phyloP scores from a whole-genome alignment of 2,888 invertebrate species.

The Monochamus alternatus region DNA sequence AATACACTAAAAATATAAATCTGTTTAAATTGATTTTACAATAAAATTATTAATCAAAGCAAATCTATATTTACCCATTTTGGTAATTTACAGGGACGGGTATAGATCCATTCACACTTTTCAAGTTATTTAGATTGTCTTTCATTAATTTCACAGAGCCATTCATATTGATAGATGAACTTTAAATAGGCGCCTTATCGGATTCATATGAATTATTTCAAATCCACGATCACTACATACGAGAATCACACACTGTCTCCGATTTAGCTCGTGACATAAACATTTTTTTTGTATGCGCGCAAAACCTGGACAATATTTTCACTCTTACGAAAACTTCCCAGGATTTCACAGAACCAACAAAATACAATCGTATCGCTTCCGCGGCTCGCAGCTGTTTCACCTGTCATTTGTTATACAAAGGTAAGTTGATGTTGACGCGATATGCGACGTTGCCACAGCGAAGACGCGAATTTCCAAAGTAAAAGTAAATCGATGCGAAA shows the following conservation, averaged over 20 bases:
- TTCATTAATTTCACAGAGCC: constrained; percentile 54
- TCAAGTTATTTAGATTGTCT: constrained; percentile 56
- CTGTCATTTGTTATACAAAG: constrained; percentile 52
- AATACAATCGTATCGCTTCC: constrained; percentile 24
- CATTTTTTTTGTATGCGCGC: background rate
- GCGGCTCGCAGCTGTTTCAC: constrained; percentile 53
- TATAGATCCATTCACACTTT: constrained; percentile 54
- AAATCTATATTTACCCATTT: constrained; percentile 51
- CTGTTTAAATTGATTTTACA: too few relatives aligned
- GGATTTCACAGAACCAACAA: constrained; percentile 8
- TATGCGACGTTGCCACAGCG: constrained; percentile 46
- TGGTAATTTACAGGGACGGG: constrained; percentile 54
- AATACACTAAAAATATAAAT: too few relatives aligned
- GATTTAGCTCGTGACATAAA: background rate
- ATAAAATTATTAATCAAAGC: too few relatives aligned
- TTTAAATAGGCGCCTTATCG: constrained; percentile 15
- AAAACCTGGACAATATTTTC: constrained; percentile 9
- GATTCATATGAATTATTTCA: background rate
- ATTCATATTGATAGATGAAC: constrained; percentile 45
- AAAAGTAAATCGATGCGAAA: constrained; percentile 10
- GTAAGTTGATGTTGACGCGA: constrained; percentile 44
- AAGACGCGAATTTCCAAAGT: constrained; percentile 27
- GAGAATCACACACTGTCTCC: constrained; percentile 13
- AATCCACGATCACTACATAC: constrained; percentile 15
- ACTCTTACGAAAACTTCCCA: constrained; percentile 15